These are phyloP conservation scores for Triops cancriformis DNA, from an alignment of 1,140 invertebrate species.

Conservation along the genomic window DNA sequence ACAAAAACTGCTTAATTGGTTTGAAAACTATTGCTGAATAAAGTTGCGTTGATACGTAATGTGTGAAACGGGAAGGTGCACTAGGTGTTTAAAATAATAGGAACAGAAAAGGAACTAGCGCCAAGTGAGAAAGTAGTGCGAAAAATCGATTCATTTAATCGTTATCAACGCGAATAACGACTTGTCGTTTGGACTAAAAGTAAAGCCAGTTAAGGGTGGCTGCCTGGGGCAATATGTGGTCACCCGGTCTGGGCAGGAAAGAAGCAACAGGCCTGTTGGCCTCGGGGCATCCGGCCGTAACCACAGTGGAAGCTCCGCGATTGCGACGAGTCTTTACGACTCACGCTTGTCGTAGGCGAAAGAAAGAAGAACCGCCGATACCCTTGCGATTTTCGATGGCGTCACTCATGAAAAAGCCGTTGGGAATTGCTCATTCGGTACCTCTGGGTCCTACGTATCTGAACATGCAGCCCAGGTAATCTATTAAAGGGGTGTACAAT, in stretches of 20 bases:
- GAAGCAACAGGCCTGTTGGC: neutral
- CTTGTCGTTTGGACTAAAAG: neutral
- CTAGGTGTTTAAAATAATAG: too few species aligned
- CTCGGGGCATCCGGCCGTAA: neutral
- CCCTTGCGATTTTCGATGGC: slow-evolving; percentile 37
- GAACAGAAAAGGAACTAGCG: too few species aligned
- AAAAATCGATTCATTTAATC: neutral
- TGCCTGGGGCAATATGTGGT: neutral
- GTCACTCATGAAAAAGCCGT: slow-evolving; percentile 42
- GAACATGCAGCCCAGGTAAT: slow-evolving; percentile 35
- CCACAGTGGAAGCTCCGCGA: slow-evolving; percentile 29
- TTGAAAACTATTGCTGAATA: too few species aligned
- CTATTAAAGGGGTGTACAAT: neutral
- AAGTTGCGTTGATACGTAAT: too few species aligned
- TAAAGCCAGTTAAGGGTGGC: neutral
- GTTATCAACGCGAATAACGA: neutral
- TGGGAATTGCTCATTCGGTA: slow-evolving; percentile 42
- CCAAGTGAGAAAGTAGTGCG: too few species aligned
- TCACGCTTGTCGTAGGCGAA: slow-evolving; percentile 35
- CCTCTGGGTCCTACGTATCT: slow-evolving; percentile 38
- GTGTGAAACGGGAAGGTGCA: too few species aligned
- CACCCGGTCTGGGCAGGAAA: neutral
- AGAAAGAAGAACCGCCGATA: slow-evolving; percentile 35
- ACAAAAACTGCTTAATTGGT: too few species aligned
- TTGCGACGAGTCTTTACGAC: slow-evolving; percentile 42